Evolutionary conservation across 2,113 vertebrate species (phyloP).

Genomic region (Anoplopoma fimbria): DNA sequence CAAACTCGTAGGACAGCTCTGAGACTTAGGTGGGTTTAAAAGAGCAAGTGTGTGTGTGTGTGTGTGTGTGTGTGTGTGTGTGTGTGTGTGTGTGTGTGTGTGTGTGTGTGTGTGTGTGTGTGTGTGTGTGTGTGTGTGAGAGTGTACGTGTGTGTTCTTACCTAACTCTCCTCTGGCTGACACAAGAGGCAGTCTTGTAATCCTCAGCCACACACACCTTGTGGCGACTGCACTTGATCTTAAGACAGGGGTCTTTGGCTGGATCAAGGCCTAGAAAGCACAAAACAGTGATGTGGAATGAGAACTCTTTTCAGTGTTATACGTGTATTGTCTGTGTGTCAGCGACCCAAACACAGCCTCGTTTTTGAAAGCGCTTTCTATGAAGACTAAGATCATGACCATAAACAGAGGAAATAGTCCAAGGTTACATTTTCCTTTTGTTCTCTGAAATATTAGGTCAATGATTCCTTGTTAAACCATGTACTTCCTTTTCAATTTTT

Average conservation of each 20-base stretch:
- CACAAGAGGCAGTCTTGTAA: conserved; percentile 90
- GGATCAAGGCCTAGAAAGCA: conserved; percentile 88
- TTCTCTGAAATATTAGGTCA: conserved; percentile 23
- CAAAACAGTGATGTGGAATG: conserved; percentile 22
- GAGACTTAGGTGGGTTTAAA: not conserved
- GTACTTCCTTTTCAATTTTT: conserved; percentile 23
- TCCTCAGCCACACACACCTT: conserved; percentile 94
- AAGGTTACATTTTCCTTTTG: conserved; percentile 18
- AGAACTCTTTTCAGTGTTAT: not conserved
- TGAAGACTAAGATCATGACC: conserved; percentile 25
- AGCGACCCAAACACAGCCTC: not conserved
- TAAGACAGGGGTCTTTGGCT: conserved; percentile 95
- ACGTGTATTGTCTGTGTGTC: not conserved
- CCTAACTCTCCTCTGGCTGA: conserved; percentile 92
- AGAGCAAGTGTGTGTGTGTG: conserved; percentile 8
- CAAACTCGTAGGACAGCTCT: conserved; percentile 3
- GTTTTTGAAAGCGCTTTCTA: conserved; percentile 10
- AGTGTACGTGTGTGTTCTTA: conserved; percentile 51
- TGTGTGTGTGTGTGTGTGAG: conserved; percentile 16
- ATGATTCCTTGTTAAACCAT: not conserved
- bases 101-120: conserved; percentile 10
- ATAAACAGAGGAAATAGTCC: not conserved
- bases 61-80: conserved; percentile 12
- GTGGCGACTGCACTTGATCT: conserved; percentile 95
- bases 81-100: conserved; percentile 10